A percentile compares a stretch with the other conserved stretches of the same genome.
Evolutionary conservation across 1,140 invertebrate genomes (phyloP).

Genomic region (Halesus radiatus): DNA sequence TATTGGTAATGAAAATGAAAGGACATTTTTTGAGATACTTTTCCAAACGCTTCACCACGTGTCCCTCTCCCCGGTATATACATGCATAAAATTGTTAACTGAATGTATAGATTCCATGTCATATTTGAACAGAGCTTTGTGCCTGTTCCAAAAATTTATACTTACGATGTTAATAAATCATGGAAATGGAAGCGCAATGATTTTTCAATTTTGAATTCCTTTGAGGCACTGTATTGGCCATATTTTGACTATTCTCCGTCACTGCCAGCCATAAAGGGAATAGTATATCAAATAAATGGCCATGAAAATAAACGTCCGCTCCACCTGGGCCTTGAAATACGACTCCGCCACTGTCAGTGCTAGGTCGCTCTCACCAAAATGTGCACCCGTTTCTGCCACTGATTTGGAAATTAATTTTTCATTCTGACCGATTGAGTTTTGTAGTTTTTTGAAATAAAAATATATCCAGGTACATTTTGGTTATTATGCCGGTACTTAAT

Average conservation of each 20-base stretch:
- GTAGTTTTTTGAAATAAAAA: too few relatives aligned
- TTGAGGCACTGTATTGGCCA: not conserved
- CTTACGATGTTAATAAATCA: not conserved
- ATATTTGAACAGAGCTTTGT: too few relatives aligned
- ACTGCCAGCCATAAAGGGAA: conserved; percentile 6
- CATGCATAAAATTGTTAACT: too few relatives aligned
- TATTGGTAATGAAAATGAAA: too few relatives aligned
- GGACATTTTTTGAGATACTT: too few relatives aligned
- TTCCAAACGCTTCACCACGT: too few relatives aligned
- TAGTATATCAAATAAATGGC: conserved; percentile 29
- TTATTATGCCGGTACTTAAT: too few relatives aligned
- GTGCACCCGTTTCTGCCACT: not conserved
- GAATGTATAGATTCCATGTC: too few relatives aligned
- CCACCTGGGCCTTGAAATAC: conserved; percentile 23
- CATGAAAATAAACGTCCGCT: conserved; percentile 19
- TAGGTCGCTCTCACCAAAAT: not conserved
- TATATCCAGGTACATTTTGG: too few relatives aligned
- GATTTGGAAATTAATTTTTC: not conserved
- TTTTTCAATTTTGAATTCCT: conserved; percentile 16
- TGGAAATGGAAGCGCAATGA: not conserved
- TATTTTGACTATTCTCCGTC: not conserved
- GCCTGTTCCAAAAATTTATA: too few relatives aligned
- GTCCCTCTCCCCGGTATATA: too few relatives aligned
- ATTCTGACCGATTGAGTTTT: too few relatives aligned
- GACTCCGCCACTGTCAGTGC: conserved; percentile 4